These are phyloP conservation scores for Tursiops truncatus DNA, from an alignment of 2,113 vertebrate species.

Conservation along the genomic window DNA sequence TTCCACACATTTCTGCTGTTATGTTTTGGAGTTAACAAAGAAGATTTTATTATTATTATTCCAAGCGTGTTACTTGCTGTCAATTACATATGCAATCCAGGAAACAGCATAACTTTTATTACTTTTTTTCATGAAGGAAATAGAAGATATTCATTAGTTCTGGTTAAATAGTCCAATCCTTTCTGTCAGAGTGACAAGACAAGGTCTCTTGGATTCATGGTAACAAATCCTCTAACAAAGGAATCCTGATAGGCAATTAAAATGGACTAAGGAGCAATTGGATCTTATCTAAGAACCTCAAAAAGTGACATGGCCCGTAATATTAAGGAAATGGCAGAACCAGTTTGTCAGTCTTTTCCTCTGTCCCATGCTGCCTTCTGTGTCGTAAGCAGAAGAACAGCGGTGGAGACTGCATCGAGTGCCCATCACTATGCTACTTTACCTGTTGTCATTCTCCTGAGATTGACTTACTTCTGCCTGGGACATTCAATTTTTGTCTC, in stretches of 20 bases:
- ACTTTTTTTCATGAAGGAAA: neutral
- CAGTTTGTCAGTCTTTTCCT: neutral
- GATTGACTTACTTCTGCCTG: neutral
- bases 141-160: conserved; percentile 45
- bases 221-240: neutral
- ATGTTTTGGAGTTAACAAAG: neutral
- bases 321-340: neutral
- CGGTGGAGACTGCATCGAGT: neutral
- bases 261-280: neutral
- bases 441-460: neutral
- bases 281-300: neutral
- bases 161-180: conserved; percentile 22
- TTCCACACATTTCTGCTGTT: neutral
- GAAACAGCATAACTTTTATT: neutral
- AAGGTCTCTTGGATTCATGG: neutral
- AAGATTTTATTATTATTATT: neutral
- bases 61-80: neutral
- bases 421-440: neutral
- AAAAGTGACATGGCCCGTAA: neutral
- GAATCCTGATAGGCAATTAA: conserved; percentile 39
- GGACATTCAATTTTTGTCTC: neutral
- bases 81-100: neutral
- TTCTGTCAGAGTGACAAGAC: conserved; percentile 28
- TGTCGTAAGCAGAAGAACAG: neutral
- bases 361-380: neutral